phyloP scores from a whole-genome alignment of 2,113 vertebrate species.

The Zosterops lateralis region DNA sequence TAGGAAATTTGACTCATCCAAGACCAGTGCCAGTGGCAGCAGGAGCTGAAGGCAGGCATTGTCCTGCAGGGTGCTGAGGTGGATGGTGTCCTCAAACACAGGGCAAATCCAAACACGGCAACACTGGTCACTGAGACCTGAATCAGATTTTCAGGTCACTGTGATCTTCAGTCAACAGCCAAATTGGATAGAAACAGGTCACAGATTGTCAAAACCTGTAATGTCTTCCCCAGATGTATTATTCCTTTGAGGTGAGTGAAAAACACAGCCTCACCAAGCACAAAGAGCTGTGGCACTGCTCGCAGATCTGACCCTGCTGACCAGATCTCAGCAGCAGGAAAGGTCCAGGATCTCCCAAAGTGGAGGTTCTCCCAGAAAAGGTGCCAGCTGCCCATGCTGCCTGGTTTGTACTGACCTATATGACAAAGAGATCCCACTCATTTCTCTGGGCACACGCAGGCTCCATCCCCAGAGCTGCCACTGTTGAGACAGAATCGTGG shows the following conservation, averaged over 20 bases:
- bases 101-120: background rate
- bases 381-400: background rate
- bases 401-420: slow-evolving; percentile 3
- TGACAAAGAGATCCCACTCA: slow-evolving; percentile 25
- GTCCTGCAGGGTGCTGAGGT: background rate
- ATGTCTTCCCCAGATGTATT: background rate
- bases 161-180: background rate
- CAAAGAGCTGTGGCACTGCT: background rate
- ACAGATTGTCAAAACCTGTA: background rate
- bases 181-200: background rate
- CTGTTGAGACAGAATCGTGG: background rate
- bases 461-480: slow-evolving; percentile 19
- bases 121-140: background rate
- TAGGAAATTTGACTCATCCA: background rate
- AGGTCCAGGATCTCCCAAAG: background rate
- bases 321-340: background rate
- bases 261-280: accelerated
- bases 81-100: background rate
- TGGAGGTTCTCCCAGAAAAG: background rate
- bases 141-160: background rate
- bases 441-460: slow-evolving; percentile 42
- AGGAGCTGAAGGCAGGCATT: background rate
- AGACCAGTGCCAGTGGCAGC: background rate
- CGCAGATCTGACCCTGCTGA: accelerated
- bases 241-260: background rate